A percentile compares a stretch with the other conserved stretches of the same genome.
Evolutionary conservation across 1,140 invertebrate species (phyloP).

Genomic region (Pararge aegeria): DNA sequence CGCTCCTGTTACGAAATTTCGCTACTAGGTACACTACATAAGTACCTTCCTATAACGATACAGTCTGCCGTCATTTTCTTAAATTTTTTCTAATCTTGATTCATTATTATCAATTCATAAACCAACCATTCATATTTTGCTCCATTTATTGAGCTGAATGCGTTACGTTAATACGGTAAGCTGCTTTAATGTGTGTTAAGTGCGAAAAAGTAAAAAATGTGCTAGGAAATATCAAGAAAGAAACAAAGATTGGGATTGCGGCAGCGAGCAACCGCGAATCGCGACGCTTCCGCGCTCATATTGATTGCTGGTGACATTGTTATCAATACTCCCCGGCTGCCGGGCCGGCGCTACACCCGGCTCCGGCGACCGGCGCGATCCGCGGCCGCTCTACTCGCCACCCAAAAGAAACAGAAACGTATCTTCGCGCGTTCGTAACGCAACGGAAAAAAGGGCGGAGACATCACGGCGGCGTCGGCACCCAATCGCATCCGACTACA

Average conservation of each 20-base stretch:
- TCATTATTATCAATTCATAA: too few relatives aligned
- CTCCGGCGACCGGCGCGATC: slow-evolving; percentile 39
- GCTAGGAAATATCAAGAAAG: neutral
- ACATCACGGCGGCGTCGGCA: slow-evolving; percentile 49
- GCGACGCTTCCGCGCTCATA: slow-evolving; percentile 51
- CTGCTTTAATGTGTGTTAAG: too few relatives aligned
- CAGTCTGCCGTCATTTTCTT: too few relatives aligned
- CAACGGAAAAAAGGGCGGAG: slow-evolving; percentile 75
- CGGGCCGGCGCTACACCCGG: slow-evolving; percentile 35
- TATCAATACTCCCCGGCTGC: slow-evolving; percentile 80
- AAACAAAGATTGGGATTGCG: neutral
- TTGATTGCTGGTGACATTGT: slow-evolving; percentile 83
- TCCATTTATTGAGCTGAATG: too few relatives aligned
- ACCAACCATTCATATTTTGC: too few relatives aligned
- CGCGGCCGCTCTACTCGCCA: slow-evolving; percentile 62
- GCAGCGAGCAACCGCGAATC: neutral
- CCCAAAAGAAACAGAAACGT: slow-evolving; percentile 76
- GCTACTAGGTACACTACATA: neutral
- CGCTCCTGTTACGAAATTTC: slow-evolving; percentile 11
- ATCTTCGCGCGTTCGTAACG: slow-evolving; percentile 70
- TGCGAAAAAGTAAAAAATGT: too few relatives aligned
- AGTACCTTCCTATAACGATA: neutral
- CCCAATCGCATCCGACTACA: slow-evolving; percentile 44
- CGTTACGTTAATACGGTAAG: too few relatives aligned
- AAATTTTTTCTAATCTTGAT: too few relatives aligned